Conservation (phyloP, 1,140 invertebrate species). For the Cydia pomonella region DNA sequence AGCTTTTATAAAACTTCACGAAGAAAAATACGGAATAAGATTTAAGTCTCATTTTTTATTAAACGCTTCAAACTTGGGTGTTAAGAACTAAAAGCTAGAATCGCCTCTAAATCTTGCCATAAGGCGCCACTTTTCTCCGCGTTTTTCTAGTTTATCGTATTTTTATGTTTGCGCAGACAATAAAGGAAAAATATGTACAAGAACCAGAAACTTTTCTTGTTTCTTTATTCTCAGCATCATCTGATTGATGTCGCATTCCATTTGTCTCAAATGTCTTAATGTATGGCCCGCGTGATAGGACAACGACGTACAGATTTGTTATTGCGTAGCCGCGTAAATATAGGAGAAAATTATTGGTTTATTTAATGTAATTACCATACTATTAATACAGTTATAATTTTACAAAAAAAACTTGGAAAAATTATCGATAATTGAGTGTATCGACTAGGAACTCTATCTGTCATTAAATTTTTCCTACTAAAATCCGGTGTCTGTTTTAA, state of each 20-base stretch:
- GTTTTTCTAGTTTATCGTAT: background rate
- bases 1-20: background rate
- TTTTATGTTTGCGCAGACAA: background rate
- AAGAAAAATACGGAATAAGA: conserved; percentile 2
- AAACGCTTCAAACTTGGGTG: background rate
- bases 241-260: background rate
- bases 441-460: too few relatives aligned
- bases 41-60: background rate
- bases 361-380: too few relatives aligned
- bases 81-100: background rate
- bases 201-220: background rate
- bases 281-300: too few relatives aligned
- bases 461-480: too few relatives aligned
- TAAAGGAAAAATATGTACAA: background rate
- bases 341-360: too few relatives aligned
- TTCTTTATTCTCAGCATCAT: background rate
- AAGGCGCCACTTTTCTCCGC: background rate
- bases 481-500: too few relatives aligned
- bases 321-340: too few relatives aligned
- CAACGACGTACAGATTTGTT: too few relatives aligned
- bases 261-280: background rate
- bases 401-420: too few relatives aligned
- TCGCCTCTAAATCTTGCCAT: conserved; percentile 3
- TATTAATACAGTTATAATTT: too few relatives aligned
- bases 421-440: too few relatives aligned